A percentile compares a stretch with the other conserved stretches of the same genome.
These are phyloP conservation scores for Cyprinodon tularosa DNA, from an alignment of 2,113 vertebrate species.

Conservation along the genomic window DNA sequence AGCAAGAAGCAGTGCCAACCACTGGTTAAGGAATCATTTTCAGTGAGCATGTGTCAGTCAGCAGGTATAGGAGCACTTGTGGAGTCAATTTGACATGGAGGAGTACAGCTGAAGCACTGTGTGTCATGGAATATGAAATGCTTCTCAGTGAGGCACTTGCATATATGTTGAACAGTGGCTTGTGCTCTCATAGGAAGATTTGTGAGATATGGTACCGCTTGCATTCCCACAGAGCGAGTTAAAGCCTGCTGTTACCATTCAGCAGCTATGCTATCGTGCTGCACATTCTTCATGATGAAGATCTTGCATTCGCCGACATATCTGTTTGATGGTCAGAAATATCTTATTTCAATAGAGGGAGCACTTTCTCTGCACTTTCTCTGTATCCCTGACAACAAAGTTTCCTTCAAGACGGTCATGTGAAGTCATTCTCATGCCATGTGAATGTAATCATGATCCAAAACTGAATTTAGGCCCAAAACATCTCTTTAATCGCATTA, in stretches of 20 bases:
- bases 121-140: constrained; percentile 76
- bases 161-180: constrained; percentile 55
- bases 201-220: constrained; percentile 38
- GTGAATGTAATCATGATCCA: constrained; percentile 69
- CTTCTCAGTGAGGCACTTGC: constrained; percentile 66
- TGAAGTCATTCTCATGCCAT: constrained; percentile 74
- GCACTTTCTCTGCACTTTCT: constrained; percentile 30
- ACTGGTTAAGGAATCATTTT: constrained; percentile 73
- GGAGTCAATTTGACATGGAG: constrained; percentile 80
- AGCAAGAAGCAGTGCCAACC: constrained; percentile 64
- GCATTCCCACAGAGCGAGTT: constrained; percentile 32
- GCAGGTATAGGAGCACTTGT: constrained; percentile 76
- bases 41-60: constrained; percentile 76
- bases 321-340: constrained; percentile 30
- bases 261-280: constrained; percentile 15
- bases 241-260: constrained; percentile 42
- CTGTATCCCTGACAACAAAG: constrained; percentile 60
- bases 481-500: constrained; percentile 73
- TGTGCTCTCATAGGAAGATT: constrained; percentile 63
- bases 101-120: constrained; percentile 68
- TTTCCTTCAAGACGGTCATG: constrained; percentile 65
- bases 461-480: constrained; percentile 69
- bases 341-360: constrained; percentile 33
- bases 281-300: constrained; percentile 21
- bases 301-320: background rate